These are phyloP conservation scores for Phylloscopus trochilus DNA, from an alignment of 2,113 vertebrate genomes.

Conservation along the genomic window DNA sequence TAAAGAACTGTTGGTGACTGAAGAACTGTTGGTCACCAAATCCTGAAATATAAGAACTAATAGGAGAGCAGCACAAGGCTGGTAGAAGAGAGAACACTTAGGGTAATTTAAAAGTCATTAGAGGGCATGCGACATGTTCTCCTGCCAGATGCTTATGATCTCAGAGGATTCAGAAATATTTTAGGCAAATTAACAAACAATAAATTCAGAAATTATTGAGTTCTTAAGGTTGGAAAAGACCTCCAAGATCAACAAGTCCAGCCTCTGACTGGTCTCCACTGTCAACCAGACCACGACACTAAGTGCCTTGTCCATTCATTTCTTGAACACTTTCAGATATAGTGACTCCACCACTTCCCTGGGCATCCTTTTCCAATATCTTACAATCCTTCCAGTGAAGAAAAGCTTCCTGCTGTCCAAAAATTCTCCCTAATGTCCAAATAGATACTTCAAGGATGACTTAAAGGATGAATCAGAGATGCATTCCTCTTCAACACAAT, in stretches of 20 bases:
- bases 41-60: neutral
- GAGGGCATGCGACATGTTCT: neutral
- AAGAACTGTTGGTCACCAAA: neutral
- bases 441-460: neutral
- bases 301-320: neutral
- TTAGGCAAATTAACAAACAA: neutral
- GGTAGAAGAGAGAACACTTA: neutral
- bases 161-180: neutral
- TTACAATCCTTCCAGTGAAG: neutral
- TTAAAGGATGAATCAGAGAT: neutral
- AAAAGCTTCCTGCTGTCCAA: neutral
- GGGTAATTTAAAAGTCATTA: neutral
- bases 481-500: neutral
- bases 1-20: neutral
- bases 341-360: neutral
- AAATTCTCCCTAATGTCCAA: neutral
- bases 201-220: neutral
- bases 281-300: neutral
- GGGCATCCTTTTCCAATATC: neutral
- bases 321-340: neutral
- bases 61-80: neutral
- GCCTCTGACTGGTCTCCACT: neutral
- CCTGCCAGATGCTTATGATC: neutral
- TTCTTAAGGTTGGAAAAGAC: neutral
- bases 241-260: neutral